phyloP scores from a whole-genome alignment of 1,140 invertebrate species.

The Oppia nitens region DNA sequence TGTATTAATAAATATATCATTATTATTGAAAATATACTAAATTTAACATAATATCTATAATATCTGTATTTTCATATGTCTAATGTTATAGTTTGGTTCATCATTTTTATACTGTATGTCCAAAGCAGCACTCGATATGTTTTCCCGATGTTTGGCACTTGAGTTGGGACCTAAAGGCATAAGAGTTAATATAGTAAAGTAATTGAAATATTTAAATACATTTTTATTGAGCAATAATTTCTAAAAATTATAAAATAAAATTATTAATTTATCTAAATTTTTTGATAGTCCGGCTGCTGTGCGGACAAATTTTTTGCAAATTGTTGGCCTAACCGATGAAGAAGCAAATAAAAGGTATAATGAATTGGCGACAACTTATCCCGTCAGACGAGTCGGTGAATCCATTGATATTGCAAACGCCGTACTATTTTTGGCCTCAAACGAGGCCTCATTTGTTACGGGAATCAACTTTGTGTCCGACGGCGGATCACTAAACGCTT shows the following conservation, averaged over 20 bases:
- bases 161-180: conserved; percentile 36
- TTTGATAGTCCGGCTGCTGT: conserved; percentile 24
- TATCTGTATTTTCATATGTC: no score
- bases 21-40: no score
- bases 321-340: conserved; percentile 50
- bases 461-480: conserved; percentile 61
- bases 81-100: no score
- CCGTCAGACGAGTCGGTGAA: conserved; percentile 54
- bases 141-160: conserved; percentile 48
- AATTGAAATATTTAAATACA: no score
- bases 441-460: conserved; percentile 59
- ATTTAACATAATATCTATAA: no score
- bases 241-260: no score
- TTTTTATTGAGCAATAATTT: no score
- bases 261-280: no score
- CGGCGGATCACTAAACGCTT: conserved; percentile 50
- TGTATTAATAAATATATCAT: no score
- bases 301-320: conserved; percentile 52
- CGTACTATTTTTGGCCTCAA: conserved; percentile 68
- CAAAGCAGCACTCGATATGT: conserved; percentile 73
- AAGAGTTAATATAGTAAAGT: conserved; percentile 51
- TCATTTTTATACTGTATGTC: conserved; percentile 82
- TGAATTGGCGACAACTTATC: conserved; percentile 52
- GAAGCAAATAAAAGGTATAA: conserved; percentile 54
- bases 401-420: conserved; percentile 55